Conservation (phyloP, 2,888 invertebrate genomes). For the Timandra comae region DNA sequence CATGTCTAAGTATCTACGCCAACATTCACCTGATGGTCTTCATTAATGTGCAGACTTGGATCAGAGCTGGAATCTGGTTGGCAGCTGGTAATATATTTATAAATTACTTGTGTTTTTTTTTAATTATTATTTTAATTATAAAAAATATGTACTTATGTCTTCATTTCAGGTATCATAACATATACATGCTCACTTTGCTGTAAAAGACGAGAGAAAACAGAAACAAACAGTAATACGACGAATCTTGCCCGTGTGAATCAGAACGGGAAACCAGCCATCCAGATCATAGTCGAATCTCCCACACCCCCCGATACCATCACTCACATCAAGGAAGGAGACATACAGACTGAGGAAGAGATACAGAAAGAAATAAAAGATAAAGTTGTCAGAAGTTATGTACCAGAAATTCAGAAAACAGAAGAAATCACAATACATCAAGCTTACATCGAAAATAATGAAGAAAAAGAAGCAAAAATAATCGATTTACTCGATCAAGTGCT, state of each 20-base stretch:
- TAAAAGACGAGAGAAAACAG: slow-evolving; percentile 30
- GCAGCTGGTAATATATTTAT: slow-evolving; percentile 77
- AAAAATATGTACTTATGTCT: no score
- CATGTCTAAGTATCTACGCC: slow-evolving; percentile 86
- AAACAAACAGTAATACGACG: slow-evolving; percentile 29
- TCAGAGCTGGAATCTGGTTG: slow-evolving; percentile 90
- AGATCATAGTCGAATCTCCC: slow-evolving; percentile 59
- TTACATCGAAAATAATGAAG: slow-evolving; percentile 53
- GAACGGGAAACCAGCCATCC: slow-evolving; percentile 56
- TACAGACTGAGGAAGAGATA: slow-evolving; percentile 19
- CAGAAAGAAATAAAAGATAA: slow-evolving; percentile 23
- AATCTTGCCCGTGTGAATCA: slow-evolving; percentile 30
- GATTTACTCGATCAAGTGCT: slow-evolving; percentile 66
- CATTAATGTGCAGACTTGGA: slow-evolving; percentile 87
- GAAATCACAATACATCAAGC: slow-evolving; percentile 49
- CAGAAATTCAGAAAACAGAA: no score
- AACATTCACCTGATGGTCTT: slow-evolving; percentile 92
- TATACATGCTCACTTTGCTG: slow-evolving; percentile 41
- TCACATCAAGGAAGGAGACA: slow-evolving; percentile 37
- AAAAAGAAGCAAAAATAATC: slow-evolving; percentile 69
- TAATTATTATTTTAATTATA: no score
- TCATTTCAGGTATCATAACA: slow-evolving; percentile 57
- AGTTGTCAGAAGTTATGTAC: slow-evolving; percentile 26
- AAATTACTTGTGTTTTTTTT: no score
- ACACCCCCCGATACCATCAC: slow-evolving; percentile 57